These are phyloP conservation scores for Tuta absoluta DNA, from an alignment of 2,888 invertebrate genomes.

Conservation along the genomic window DNA sequence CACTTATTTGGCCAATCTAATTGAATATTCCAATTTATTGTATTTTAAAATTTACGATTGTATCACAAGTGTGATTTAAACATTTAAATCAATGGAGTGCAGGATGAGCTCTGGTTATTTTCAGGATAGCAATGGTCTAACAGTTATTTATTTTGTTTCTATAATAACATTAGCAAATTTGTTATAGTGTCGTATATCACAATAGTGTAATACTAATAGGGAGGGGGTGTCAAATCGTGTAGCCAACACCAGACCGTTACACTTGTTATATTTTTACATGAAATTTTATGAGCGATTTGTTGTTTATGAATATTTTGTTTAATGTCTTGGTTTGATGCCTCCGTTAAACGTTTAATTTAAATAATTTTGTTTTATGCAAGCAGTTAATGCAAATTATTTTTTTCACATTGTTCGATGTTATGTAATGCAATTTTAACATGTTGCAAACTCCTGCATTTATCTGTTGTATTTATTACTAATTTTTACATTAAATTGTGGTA, in stretches of 20 bases:
- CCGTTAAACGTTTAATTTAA: constrained; percentile 79
- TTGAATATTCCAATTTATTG: constrained; percentile 81
- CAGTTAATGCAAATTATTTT: constrained; percentile 80
- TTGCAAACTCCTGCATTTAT: constrained; percentile 85
- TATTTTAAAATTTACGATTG: constrained; percentile 73
- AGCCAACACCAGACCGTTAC: constrained; percentile 65
- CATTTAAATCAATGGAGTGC: constrained; percentile 77
- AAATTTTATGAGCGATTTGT: constrained; percentile 78
- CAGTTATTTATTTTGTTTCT: constrained; percentile 77
- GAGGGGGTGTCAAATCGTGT: constrained; percentile 80
- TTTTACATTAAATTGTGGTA: constrained; percentile 88
- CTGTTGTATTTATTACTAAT: constrained; percentile 86
- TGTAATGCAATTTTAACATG: constrained; percentile 81
- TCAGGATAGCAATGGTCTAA: constrained; percentile 80
- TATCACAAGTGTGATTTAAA: constrained; percentile 71
- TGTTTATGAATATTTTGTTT: constrained; percentile 77
- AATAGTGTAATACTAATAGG: constrained; percentile 78
- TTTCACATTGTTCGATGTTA: constrained; percentile 82
- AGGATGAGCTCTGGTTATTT: constrained; percentile 75
- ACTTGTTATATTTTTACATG: constrained; percentile 77
- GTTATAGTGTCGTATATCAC: constrained; percentile 81
- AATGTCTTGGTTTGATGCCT: constrained; percentile 81
- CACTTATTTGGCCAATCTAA: constrained; percentile 80
- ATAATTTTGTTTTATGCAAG: constrained; percentile 81
- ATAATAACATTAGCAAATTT: constrained; percentile 79